Evolutionary conservation across 2,113 vertebrate genomes (phyloP).

Genomic region (Hippolais icterina): DNA sequence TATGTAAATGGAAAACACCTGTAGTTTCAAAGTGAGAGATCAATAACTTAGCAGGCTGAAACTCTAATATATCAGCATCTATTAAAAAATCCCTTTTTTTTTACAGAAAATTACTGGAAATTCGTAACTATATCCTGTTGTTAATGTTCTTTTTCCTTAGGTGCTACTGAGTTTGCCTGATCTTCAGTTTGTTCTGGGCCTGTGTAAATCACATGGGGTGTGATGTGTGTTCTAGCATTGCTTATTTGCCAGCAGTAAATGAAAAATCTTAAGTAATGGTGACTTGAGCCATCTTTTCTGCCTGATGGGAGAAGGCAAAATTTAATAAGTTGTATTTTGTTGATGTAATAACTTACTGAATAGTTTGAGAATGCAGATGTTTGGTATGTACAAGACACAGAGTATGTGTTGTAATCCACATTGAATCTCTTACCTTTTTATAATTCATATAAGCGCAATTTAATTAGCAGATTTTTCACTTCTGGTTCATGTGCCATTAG

Average conservation of each 20-base stretch:
- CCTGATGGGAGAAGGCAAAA: neutral
- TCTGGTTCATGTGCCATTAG: neutral
- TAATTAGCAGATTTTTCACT: neutral
- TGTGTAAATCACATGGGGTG: neutral
- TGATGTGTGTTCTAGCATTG: neutral
- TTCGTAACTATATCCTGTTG: neutral
- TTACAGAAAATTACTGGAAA: neutral
- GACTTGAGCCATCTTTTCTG: neutral
- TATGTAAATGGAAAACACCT: neutral
- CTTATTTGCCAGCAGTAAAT: neutral
- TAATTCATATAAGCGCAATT: neutral
- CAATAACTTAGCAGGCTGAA: neutral
- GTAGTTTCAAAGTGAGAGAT: neutral
- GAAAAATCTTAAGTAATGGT: neutral
- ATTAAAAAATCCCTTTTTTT: neutral
- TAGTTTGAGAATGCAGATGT: neutral
- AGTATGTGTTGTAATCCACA: neutral
- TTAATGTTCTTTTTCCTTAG: neutral
- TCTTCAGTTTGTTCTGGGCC: neutral
- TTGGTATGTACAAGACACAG: accelerated
- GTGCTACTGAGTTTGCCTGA: neutral
- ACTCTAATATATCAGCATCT: neutral
- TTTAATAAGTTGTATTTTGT: neutral
- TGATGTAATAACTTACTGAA: neutral
- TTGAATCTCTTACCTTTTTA: neutral